phyloP scores from a whole-genome alignment of 2,888 invertebrate genomes.

The Dryobota labecula region DNA sequence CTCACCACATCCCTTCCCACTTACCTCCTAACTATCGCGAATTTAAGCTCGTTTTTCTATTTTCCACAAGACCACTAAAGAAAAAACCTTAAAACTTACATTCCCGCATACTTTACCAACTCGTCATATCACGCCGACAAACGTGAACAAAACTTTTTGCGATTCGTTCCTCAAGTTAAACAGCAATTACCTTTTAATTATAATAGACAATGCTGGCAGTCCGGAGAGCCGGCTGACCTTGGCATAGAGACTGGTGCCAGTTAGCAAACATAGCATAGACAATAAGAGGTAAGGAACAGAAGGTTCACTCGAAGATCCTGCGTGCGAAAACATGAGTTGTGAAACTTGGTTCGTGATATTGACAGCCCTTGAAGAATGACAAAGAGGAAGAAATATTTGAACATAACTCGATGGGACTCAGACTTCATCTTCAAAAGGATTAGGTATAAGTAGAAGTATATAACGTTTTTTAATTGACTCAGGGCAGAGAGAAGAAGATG shows the following conservation, averaged over 20 bases:
- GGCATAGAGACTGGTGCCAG: constrained; percentile 54
- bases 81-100: neutral
- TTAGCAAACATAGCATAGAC: constrained; percentile 33
- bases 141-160: constrained; percentile 31
- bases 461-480: neutral
- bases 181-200: constrained; percentile 54
- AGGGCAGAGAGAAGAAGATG: neutral
- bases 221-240: constrained; percentile 56
- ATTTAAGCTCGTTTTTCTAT: neutral
- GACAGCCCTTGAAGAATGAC: neutral
- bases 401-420: neutral
- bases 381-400: neutral
- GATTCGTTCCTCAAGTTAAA: constrained; percentile 44
- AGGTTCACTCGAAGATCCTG: constrained; percentile 1
- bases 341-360: neutral
- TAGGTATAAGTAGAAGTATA: neutral
- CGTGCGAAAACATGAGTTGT: neutral
- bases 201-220: constrained; percentile 58
- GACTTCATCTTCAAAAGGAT: neutral
- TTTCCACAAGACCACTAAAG: neutral
- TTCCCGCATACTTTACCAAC: neutral
- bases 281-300: neutral
- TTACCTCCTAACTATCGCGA: neutral
- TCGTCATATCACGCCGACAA: neutral
- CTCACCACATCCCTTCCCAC: neutral